Base-by-base conservation (phyloP, 1,140 invertebrate genomes). In the Elymnias hypermnestra region DNA sequence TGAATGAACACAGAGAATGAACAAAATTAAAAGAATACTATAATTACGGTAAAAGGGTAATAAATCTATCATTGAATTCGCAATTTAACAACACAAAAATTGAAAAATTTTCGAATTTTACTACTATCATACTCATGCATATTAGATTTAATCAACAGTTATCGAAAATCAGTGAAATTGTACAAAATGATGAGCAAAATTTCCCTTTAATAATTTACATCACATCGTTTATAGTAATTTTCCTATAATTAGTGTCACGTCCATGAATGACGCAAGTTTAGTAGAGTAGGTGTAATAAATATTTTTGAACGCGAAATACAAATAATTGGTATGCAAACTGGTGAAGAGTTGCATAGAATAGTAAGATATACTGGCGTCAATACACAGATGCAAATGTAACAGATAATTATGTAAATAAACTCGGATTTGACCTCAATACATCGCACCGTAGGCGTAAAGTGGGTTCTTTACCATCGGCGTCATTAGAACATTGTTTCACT, bases 321-420 rank as follows among this genome's bases (percentile, higher is more conserved):
- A 29, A 13, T 6, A 29, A 29, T 4, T 12, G 1, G 8, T n/a
- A 4, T 29, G 13, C 26, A 9, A 26, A 29, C 26, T 29, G 10
- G 13, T 29, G 13, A 13, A 29, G 9, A 12, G 13, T 29, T 9
- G 13, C 26, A 6, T 13, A 12, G 6, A 2, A 2, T 28, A 28
- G 8, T 2, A 12, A 29, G 4, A 29, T 29, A 13, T 29, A 12
- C 26, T 12, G 6, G 13, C 26, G 26, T 5, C 43, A 46, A 47
- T 28, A 13, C 13, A 29, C 9, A 26, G 23, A 29, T 2, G 26
- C 26, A 29, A 13, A 9, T 8, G 26, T 43, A 45, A 52, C 45
- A 40, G 36, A 45, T 44, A 45, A 44, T 48, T 46, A 57, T 57
- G 49, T 42, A 53, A 57, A 57, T 53, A 52, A 10, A 49, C n/a